These are phyloP conservation scores for Epinephelus fuscoguttatus DNA, from an alignment of 2,113 vertebrate species.

Conservation along the genomic window DNA sequence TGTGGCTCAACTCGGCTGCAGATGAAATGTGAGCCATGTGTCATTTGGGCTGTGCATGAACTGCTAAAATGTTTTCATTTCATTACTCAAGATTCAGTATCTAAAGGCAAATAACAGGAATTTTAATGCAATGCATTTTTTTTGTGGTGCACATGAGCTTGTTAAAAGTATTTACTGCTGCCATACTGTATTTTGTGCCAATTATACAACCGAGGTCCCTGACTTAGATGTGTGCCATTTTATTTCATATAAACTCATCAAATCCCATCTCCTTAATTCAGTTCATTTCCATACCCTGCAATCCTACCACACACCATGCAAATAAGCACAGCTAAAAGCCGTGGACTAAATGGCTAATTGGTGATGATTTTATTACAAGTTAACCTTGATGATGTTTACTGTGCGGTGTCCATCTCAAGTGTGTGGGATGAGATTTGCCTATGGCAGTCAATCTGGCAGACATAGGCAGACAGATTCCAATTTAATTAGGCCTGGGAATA, in stretches of 20 bases:
- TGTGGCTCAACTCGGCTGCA: neutral
- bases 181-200: neutral
- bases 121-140: neutral
- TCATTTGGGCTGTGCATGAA: neutral
- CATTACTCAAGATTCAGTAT: neutral
- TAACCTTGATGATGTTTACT: conserved; percentile 63
- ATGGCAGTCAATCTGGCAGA: conserved; percentile 65
- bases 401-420: conserved; percentile 25
- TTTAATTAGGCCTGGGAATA: conserved; percentile 76
- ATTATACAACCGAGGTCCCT: neutral
- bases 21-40: neutral
- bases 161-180: neutral
- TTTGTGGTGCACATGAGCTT: neutral
- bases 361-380: conserved; percentile 58
- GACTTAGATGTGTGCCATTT: neutral
- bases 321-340: conserved; percentile 39
- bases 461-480: conserved; percentile 59
- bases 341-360: conserved; percentile 35
- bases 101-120: neutral
- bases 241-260: conserved; percentile 1
- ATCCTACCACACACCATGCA: neutral
- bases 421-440: conserved; percentile 54
- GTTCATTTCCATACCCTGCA: neutral
- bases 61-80: conserved; percentile 6
- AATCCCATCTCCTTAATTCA: conserved; percentile 8